Evolutionary conservation across 2,888 invertebrate genomes (phyloP), one percentile per base, ranked within the genome.

Genomic region (Polydrusus cervinus): DNA sequence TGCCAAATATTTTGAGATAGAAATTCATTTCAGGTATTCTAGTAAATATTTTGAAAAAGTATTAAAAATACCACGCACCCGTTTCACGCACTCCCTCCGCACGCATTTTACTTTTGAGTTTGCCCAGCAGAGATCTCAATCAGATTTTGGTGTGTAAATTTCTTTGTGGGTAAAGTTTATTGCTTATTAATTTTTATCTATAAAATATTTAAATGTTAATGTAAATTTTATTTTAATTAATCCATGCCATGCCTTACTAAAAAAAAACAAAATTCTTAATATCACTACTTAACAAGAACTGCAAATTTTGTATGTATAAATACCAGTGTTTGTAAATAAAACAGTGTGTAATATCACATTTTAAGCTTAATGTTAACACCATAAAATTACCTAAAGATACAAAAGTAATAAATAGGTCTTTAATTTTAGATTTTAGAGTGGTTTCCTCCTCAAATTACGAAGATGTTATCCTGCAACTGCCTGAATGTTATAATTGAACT

Each of bases 391-490:
- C 34, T 51, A 30, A 34, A 49, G 14, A 49, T 34, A 51, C 13
- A 34, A 47, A 18, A 65, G 3, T 6, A 38, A 30, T 53, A 13
- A 51, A 25, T 34, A n/a, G 14, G 14, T 9, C 45, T 64, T 30
- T 1, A 40, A 64, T 65, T 67, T 51, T 67, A 66, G 51, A 9
- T 60, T 69, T 34, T 69, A 51, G 40, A 60, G 45, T 57, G 40
- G 40, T 14, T 7, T 38, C 18, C 9, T 51, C 43, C 7, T 3
- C 9, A 62, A 62, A 57, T 49, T 57, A 40, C n/a, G 30, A 88
- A 83, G 83, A 90, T 91, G 90, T 88, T 91, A 85, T 90, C 92
- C 84, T 95, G 95, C 88, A 92, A 93, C 89, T 95, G 95, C 87
- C 88, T 94, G 83, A 95, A 95, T 88, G 90, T 93, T 82, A 88